A percentile compares a stretch with the other conserved stretches of the same genome.
Conservation (phyloP, 2,888 invertebrate species). For the Pocota personata region DNA sequence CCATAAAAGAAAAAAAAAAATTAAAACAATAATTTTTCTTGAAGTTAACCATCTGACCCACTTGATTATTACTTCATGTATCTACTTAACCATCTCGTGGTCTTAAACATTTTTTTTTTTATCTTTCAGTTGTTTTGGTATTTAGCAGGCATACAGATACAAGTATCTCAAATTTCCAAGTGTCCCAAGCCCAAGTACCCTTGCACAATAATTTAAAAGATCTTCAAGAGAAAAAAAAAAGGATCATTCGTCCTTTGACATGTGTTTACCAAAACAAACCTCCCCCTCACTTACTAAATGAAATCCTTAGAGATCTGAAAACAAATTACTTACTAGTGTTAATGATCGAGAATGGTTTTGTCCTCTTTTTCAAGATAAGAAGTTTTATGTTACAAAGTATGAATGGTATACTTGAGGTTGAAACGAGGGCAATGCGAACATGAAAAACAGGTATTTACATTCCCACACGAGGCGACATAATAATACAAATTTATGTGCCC, state of each 20-base stretch:
- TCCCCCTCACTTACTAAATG: slow-evolving; percentile 49
- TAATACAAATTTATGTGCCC: slow-evolving; percentile 26
- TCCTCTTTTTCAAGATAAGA: slow-evolving; percentile 22
- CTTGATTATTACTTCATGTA: slow-evolving; percentile 50
- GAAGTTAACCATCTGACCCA: slow-evolving; percentile 64
- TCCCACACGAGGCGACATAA: slow-evolving; percentile 48
- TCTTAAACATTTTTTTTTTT: background rate
- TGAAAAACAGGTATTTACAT: slow-evolving; percentile 38
- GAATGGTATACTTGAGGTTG: background rate
- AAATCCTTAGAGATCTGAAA: slow-evolving; percentile 35
- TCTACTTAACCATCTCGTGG: slow-evolving; percentile 28
- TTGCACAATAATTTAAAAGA: slow-evolving; percentile 43
- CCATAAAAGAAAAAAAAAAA: slow-evolving; percentile 30
- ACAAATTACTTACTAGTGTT: slow-evolving; percentile 53
- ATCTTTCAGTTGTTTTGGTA: slow-evolving; percentile 24
- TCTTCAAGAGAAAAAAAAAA: slow-evolving; percentile 4
- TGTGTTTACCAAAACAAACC: slow-evolving; percentile 74
- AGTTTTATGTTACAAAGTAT: slow-evolving; percentile 40
- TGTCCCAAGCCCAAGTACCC: slow-evolving; percentile 13
- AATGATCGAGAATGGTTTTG: slow-evolving; percentile 29
- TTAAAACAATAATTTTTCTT: background rate
- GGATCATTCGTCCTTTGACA: slow-evolving; percentile 57
- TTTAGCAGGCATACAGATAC: slow-evolving; percentile 14
- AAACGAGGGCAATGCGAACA: slow-evolving; percentile 25
- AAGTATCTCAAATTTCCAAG: slow-evolving; percentile 58